Evolutionary conservation across 2,888 invertebrate species (phyloP), one percentile per base, ranked within the genome.

Genomic region (Griposia aprilina): DNA sequence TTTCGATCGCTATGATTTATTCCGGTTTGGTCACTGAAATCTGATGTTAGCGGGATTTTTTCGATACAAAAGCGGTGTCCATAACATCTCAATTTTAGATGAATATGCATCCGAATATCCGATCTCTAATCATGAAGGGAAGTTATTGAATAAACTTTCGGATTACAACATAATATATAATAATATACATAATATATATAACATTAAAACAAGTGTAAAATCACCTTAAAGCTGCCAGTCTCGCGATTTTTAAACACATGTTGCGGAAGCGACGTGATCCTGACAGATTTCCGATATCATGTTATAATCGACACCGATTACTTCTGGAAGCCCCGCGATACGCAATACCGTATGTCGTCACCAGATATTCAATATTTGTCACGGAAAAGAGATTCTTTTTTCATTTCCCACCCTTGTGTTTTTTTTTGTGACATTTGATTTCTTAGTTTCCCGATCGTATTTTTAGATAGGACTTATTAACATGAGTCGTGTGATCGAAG

Each of bases 261-360:
- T 94, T 92, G 93, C 94, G 95, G 94, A 95, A 93, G 91, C 90
- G 92, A 91, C 88, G 87, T 91, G 90, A 87, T 86, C 86, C 89
- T 91, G 95, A 95, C 96, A 96, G 94, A 96, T 96, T 96, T 96
- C 96, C 96, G 95, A 96, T 96, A 96, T 93, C 94, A 92, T 88
- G 92, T 94, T 94, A 94, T 95, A 94, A 95, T 94, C 93, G 94
- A 91, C 93, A 92, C 91, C 94, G 95, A 95, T 96, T 95, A 94
- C 93, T 92, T 89, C 82, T 79, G 80, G 95, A 95, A 96, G 93
- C 95, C 95, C 88, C 92, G 92, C 95, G 94, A 86, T 92, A 92
- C 92, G 86, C 82, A 86, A 87, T 92, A 90, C 89, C 89, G 88
- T 63, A 84, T 90, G 92, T 91, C 90, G 89, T 78, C 84, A 90